Evolutionary conservation across 2,797 vertebrate genomes (phyloP).

Genomic region (Vultur gryphus): DNA sequence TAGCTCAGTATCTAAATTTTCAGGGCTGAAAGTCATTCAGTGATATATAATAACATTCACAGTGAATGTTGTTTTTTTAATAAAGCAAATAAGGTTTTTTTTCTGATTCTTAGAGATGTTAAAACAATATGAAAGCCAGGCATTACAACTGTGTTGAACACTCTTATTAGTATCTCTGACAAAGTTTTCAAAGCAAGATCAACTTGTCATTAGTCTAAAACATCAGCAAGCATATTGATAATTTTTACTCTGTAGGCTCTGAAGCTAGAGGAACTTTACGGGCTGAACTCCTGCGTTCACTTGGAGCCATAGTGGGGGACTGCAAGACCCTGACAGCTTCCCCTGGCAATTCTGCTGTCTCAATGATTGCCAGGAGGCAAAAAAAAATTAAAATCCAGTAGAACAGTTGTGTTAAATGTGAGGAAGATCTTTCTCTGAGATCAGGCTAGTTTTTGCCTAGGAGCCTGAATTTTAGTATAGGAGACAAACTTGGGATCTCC

Average conservation of each 20-base stretch:
- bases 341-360: not conserved
- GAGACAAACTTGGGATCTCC: not conserved
- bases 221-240: not conserved
- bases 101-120: not conserved
- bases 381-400: not conserved
- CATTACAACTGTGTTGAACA: not conserved
- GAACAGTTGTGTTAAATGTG: not conserved
- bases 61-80: not conserved
- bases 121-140: not conserved
- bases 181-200: not conserved
- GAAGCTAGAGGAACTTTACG: not conserved
- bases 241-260: not conserved
- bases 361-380: not conserved
- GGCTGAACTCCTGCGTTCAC: not conserved
- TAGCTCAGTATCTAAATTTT: not conserved
- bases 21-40: not conserved
- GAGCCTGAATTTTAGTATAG: not conserved
- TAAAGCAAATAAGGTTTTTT: not conserved
- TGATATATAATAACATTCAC: not conserved
- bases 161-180: not conserved
- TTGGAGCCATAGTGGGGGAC: not conserved
- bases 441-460: not conserved
- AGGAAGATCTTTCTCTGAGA: not conserved
- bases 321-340: not conserved
- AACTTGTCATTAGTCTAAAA: not conserved